Base-by-base conservation (phyloP, 2,888 invertebrate genomes). In the Slavum lentiscoides region DNA sequence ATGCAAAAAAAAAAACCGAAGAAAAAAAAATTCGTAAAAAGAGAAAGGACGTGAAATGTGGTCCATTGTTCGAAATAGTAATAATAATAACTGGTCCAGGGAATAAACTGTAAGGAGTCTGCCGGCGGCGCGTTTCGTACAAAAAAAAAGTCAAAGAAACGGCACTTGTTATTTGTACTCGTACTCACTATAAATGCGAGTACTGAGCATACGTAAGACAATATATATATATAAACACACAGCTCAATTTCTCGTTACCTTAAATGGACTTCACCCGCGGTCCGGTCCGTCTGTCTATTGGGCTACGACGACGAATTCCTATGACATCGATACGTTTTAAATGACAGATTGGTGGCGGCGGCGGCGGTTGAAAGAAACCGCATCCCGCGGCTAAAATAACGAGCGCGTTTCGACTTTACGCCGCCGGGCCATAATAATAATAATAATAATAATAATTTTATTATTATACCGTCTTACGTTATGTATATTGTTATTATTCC, bases 41-140 rank as follows among this genome's bases (percentile, higher is more conserved):
- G 80, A 80, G 80, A 80, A 80, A 80, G 70, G 69, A 39, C 39
- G 49, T 15, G 69, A 80, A 70, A 80, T 43, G 70, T 23, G 62
- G 70, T 62, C 70, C 80, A 80, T 80, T 80, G 80, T 80, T 80
- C 70, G 17, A 76, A 76, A 43, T 39, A 73, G n/a, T 53, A 43
- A 43, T 49, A 49, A 64, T 55, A 23, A 58, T 23, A 58, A 58
- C 53, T 17, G 39, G 55, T 13, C 53, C 53, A 30, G 0, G 21
- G 30, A 30, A 30, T 30, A 30, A 30, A 30, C 4, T 30, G 30
- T 30, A 30, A 49, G 1, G 49, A 49, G 74, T 39, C 55, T 39
- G 39, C 39, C 39, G n/a, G 53, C 61, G 58, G 43, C 43, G 43
- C 21, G 43, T 73, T 74, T 58, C 13, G 43, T 43, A 30, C 4